Evolutionary conservation across 2,888 invertebrate species (phyloP), one percentile per base, ranked within the genome.

Genomic region (Portevinia maculata): DNA sequence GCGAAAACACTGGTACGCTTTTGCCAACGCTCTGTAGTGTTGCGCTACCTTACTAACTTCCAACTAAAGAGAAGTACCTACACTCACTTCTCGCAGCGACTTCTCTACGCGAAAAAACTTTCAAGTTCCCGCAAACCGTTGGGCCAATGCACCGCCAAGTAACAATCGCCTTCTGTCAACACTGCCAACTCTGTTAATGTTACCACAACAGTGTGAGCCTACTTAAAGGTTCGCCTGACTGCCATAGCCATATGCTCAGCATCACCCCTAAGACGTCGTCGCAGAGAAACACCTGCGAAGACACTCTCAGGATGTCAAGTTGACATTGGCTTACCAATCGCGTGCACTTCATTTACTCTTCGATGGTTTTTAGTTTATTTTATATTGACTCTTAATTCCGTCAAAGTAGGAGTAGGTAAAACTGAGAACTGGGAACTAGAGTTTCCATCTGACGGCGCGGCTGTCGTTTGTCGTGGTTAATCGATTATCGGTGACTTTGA

Each of bases 401-500:
- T 19, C 44, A 37, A 15, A 30, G 55, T 50, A 24, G 30, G 39
- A 64, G 48, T 46, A 37, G 13, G 48, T 46, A 37, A 44, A 37
- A n/a, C 7, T 28, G 44, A 55, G 48, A 8, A 24, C 24, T 59
- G 39, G 48, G 48, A 55, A 37, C 32, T 44, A 9, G 69, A 53
- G 39, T 9, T 28, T 52, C 17, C 44, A 9, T 9, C 4, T 21
- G n/a, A 8, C 21, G 37, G 78, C 83, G 78, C 83, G 78, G 83
- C 71, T 65, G 67, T 64, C 78, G 83, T 83, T 83, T 83, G 83
- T 83, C 71, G 55, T 46, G 71, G 62, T 78, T 78, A 83, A 83
- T 83, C 83, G 78, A 83, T 83, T 67, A 78, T 78, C 83, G 83
- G 83, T 60, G 55, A 34, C 83, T 83, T 83, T 83, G 83, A 83